phyloP scores from a whole-genome alignment of 1,140 invertebrate species.

The Lucilia sericata region DNA sequence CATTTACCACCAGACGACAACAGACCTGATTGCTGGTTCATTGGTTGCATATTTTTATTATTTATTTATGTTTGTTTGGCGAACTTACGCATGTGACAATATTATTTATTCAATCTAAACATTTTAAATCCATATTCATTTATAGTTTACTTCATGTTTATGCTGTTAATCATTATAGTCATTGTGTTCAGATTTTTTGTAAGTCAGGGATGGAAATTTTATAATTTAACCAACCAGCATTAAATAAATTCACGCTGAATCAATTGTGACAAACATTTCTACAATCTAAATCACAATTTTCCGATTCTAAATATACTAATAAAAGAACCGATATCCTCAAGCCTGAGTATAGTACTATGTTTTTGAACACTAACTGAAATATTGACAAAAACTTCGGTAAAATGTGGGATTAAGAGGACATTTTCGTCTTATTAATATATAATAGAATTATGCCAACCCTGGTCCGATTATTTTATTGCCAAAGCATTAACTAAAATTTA shows the following conservation, averaged over 20 bases:
- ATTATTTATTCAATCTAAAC: neutral
- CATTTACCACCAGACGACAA: neutral
- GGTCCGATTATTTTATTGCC: neutral
- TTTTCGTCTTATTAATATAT: no score
- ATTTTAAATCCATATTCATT: neutral
- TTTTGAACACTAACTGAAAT: no score
- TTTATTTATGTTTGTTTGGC: neutral
- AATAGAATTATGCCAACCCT: no score
- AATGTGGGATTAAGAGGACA: no score
- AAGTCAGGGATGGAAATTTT: neutral
- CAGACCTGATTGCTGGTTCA: neutral
- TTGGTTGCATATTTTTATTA: neutral
- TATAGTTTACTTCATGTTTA: neutral
- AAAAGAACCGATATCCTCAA: no score
- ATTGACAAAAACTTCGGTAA: no score
- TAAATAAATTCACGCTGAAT: no score
- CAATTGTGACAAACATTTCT: neutral
- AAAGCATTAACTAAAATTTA: neutral
- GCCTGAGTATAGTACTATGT: no score
- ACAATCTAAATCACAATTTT: neutral
- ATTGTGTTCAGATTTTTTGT: neutral
- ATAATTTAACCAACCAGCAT: no score
- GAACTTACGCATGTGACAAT: slow-evolving; percentile 14
- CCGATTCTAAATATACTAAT: no score
- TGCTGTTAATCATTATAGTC: neutral